Conservation (phyloP, 2,888 invertebrate genomes). For the Notocelia uddmanniana region DNA sequence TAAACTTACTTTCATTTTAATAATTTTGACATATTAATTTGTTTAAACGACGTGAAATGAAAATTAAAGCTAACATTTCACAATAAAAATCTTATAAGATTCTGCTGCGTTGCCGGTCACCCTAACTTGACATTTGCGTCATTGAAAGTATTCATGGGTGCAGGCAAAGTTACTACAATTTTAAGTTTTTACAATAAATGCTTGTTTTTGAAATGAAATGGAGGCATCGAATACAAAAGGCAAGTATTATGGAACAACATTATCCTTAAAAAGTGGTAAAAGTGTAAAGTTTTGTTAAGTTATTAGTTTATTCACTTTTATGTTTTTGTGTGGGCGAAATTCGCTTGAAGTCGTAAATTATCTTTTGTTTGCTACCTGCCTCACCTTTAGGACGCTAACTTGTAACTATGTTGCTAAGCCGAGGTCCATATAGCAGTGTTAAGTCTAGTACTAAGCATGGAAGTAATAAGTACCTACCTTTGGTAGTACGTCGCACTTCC, state of each 20-base stretch:
- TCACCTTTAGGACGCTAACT: slow-evolving; percentile 49
- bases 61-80: background rate
- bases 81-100: slow-evolving; percentile 7
- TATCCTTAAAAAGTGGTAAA: background rate
- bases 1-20: too few species aligned
- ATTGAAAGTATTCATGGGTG: slow-evolving; percentile 45
- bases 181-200: slow-evolving; percentile 52
- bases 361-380: slow-evolving; percentile 73
- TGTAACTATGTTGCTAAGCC: background rate
- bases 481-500: slow-evolving; percentile 38
- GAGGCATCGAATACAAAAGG: slow-evolving; percentile 72
- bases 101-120: slow-evolving; percentile 21
- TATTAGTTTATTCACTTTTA: slow-evolving; percentile 64
- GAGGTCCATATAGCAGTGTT: background rate
- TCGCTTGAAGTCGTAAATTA: slow-evolving; percentile 66
- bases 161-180: slow-evolving; percentile 48
- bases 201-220: slow-evolving; percentile 74
- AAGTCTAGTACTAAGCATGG: background rate
- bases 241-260: slow-evolving; percentile 52
- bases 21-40: background rate
- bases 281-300: slow-evolving; percentile 50
- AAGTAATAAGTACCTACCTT: slow-evolving; percentile 22
- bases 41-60: background rate
- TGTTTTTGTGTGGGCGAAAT: slow-evolving; percentile 78
- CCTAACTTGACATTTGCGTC: slow-evolving; percentile 47